Evolutionary conservation across 2,113 vertebrate genomes (phyloP).

Genomic region (Amblyornis subalaris): DNA sequence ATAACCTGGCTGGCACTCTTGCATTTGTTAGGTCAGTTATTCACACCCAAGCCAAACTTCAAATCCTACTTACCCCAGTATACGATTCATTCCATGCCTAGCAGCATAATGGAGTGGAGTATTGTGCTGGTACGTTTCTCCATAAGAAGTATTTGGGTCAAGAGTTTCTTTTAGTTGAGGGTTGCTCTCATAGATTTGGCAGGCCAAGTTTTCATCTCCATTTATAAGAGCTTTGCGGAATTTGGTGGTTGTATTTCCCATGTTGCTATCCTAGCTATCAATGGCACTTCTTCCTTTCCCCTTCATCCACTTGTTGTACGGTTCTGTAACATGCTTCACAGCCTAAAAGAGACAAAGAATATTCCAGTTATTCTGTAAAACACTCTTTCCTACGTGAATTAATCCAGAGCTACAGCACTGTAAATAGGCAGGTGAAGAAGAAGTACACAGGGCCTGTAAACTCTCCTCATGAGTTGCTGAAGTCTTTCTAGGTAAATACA

Average conservation of each 20-base stretch:
- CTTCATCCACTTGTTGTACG: conserved; percentile 74
- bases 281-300: conserved; percentile 61
- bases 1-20: background rate
- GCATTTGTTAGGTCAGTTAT: background rate
- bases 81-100: conserved; percentile 92
- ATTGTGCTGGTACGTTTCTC: conserved; percentile 97
- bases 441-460: background rate
- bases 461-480: background rate
- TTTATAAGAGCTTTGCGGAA: conserved; percentile 97
- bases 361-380: conserved; percentile 32
- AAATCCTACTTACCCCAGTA: conserved; percentile 84
- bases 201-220: conserved; percentile 92
- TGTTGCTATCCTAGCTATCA: conserved; percentile 72
- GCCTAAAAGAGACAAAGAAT: conserved; percentile 67
- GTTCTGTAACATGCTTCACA: conserved; percentile 76
- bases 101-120: conserved; percentile 96
- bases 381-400: background rate
- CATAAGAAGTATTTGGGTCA: conserved; percentile 96
- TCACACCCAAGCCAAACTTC: background rate
- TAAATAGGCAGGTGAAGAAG: background rate
- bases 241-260: conserved; percentile 98
- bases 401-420: background rate
- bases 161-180: conserved; percentile 95
- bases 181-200: conserved; percentile 95
- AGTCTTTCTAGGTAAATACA: background rate